Percentiles rank a stretch among this genome's conserved stretches.
phyloP scores from a whole-genome alignment of 2,113 vertebrate genomes.

The Callithrix jacchus region DNA sequence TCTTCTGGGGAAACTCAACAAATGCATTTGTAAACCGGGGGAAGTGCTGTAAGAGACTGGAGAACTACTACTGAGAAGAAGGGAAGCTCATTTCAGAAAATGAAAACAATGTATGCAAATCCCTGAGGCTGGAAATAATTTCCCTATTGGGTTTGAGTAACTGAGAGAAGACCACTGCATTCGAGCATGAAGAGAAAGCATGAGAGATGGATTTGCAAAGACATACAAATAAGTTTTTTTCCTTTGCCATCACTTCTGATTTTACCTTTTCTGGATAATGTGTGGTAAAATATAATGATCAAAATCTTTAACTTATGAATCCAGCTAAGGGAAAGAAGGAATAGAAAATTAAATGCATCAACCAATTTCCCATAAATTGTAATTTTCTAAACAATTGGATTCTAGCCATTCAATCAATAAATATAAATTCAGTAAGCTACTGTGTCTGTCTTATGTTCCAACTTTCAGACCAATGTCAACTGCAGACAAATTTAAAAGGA shows the following conservation, averaged over 20 bases:
- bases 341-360: conserved; percentile 32
- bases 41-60: neutral
- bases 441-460: conserved; percentile 53
- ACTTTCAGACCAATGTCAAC: conserved; percentile 12
- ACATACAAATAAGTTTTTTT: neutral
- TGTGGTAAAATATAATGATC: neutral
- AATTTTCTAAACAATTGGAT: conserved; percentile 70
- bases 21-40: neutral
- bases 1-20: neutral
- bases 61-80: neutral
- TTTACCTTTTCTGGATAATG: conserved; percentile 1
- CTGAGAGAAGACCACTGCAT: neutral
- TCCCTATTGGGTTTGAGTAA: neutral
- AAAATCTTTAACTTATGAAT: conserved; percentile 1
- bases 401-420: conserved; percentile 54
- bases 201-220: neutral
- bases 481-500: conserved; percentile 16
- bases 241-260: neutral
- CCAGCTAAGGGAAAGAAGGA: neutral
- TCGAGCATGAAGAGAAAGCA: neutral
- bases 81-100: neutral
- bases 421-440: conserved; percentile 52
- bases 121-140: neutral
- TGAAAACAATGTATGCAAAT: neutral
- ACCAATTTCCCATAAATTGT: conserved; percentile 45